phyloP scores from a whole-genome alignment of 2,113 vertebrate genomes.

The Pogonocichla stellata region DNA sequence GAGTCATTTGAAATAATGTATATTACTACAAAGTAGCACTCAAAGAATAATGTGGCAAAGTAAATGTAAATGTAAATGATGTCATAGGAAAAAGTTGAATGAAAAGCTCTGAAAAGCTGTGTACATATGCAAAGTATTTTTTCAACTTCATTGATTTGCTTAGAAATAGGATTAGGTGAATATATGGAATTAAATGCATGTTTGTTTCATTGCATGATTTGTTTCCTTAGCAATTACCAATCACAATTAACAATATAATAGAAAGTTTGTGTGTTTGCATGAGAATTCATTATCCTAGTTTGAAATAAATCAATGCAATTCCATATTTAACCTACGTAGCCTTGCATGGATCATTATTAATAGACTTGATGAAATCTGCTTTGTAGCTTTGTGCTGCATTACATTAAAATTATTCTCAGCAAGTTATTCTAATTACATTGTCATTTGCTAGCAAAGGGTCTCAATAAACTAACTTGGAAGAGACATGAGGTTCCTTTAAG shows the following conservation, averaged over 20 bases:
- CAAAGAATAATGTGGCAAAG: neutral
- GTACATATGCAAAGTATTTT: neutral
- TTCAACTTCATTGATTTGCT: neutral
- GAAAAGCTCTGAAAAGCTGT: neutral
- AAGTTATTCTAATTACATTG: slow-evolving; percentile 34
- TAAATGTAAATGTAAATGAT: neutral
- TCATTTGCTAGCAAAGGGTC: slow-evolving; percentile 38
- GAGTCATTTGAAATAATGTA: neutral
- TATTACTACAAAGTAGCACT: neutral
- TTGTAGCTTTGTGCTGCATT: slow-evolving; percentile 66
- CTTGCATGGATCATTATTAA: slow-evolving; percentile 67
- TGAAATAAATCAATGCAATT: slow-evolving; percentile 2
- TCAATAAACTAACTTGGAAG: slow-evolving; percentile 23
- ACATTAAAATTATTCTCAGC: neutral
- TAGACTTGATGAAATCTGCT: slow-evolving; percentile 64
- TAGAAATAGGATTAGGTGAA: neutral
- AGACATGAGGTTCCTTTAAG: slow-evolving; percentile 20
- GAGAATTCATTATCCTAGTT: slow-evolving; percentile 9
- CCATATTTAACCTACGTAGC: slow-evolving; percentile 36
- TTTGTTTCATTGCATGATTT: slow-evolving; percentile 57
- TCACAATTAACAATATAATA: slow-evolving; percentile 53
- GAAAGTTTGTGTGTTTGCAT: slow-evolving; percentile 32
- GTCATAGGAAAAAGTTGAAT: neutral
- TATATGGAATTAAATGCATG: slow-evolving; percentile 6
- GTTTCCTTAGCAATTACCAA: slow-evolving; percentile 28